Conservation (phyloP, 2,888 invertebrate genomes). For the Heliconius ismenius region DNA sequence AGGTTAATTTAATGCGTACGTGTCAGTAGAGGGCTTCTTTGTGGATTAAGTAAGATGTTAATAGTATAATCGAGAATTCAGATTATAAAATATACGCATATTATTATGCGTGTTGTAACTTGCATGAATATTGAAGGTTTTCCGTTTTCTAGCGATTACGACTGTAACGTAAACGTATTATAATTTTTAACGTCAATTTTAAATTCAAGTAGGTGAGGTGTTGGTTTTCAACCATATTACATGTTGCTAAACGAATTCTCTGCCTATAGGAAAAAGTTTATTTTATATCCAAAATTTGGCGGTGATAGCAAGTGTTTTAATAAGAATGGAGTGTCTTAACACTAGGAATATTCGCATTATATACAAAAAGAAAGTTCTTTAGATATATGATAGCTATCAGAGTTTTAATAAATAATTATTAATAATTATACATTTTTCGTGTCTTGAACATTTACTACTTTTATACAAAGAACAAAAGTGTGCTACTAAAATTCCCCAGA, state of each 20-base stretch:
- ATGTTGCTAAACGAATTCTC: background rate
- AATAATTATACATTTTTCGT: background rate
- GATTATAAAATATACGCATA: slow-evolving; percentile 11
- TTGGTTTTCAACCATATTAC: background rate
- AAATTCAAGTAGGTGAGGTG: background rate
- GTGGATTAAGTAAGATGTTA: slow-evolving; percentile 2
- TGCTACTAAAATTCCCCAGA: too few relatives aligned
- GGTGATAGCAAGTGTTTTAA: too few relatives aligned
- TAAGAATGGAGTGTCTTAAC: too few relatives aligned
- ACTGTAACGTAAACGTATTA: background rate
- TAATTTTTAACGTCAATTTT: background rate
- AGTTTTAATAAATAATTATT: background rate
- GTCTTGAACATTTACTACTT: background rate
- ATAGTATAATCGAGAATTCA: background rate
- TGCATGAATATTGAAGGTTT: slow-evolving; percentile 1
- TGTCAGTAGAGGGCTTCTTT: background rate
- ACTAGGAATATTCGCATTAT: background rate
- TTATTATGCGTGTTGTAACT: slow-evolving; percentile 12
- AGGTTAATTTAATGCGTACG: too few relatives aligned
- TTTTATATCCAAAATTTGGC: too few relatives aligned
- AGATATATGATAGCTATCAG: background rate
- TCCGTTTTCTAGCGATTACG: slow-evolving; percentile 6
- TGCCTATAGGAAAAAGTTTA: background rate
- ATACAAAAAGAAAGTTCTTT: background rate
- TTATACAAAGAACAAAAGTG: background rate